Evolutionary conservation across 2,888 invertebrate species (phyloP).

Genomic region (Eupithecia dodoneata): DNA sequence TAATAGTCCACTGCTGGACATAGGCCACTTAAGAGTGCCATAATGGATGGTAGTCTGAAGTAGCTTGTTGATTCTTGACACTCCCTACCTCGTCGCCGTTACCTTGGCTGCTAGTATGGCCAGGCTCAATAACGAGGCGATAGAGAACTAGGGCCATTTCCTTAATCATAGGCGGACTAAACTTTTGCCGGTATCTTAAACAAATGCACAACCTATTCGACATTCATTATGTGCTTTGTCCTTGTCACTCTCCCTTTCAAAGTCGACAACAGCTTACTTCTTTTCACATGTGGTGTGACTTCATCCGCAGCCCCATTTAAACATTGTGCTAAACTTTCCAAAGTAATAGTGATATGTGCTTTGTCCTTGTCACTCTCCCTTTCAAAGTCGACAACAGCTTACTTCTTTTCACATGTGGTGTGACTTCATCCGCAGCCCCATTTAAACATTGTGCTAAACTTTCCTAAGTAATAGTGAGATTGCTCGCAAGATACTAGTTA

Average conservation of each 20-base stretch:
- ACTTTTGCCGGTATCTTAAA: neutral
- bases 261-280: neutral
- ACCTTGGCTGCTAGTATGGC: too few relatives aligned
- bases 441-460: slow-evolving; percentile 41
- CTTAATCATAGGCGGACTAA: neutral
- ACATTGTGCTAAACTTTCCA: slow-evolving; percentile 39
- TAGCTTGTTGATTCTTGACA: too few relatives aligned
- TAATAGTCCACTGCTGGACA: too few relatives aligned
- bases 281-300: neutral
- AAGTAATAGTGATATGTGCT: slow-evolving; percentile 37
- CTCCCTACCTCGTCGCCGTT: too few relatives aligned
- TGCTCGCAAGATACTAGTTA: slow-evolving; percentile 38
- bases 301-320: slow-evolving; percentile 25
- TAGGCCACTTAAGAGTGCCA: too few relatives aligned
- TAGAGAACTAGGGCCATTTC: too few relatives aligned
- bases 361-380: too few relatives aligned
- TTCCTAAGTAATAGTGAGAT: slow-evolving; percentile 36
- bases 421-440: slow-evolving; percentile 11
- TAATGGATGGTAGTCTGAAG: too few relatives aligned
- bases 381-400: neutral
- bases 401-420: neutral
- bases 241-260: neutral
- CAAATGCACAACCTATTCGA: neutral
- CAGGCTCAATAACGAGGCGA: too few relatives aligned
- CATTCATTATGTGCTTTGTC: neutral